Evolutionary conservation across 2,797 vertebrate species (phyloP), one percentile per base, ranked within the genome.

Genomic region (Gobionotothen gibberifrons): DNA sequence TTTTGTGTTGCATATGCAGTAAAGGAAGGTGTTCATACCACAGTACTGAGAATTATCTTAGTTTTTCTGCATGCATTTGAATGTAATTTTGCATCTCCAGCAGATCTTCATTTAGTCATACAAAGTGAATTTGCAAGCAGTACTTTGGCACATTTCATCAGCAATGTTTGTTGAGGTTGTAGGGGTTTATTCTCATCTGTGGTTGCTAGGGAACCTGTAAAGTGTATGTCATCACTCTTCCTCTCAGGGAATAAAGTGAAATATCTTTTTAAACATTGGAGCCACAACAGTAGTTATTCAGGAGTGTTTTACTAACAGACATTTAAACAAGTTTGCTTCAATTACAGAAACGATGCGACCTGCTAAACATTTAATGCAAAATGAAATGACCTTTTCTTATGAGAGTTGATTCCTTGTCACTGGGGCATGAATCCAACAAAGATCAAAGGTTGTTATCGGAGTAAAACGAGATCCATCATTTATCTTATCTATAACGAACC

Each of bases 191-290:
- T 90, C 76, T 87, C 74, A 82, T 86, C 83, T 76, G 54, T 71
- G 3, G 91, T 92, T 93, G 91, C 90, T 91, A 86, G 87, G 92
- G 82, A 90, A 90, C 88, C 73, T 80, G 53, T 79, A 68, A 83
- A 74, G 72, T 43, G 2, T 73, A 46, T 76, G 81, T 74, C 76
- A 68, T 78, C 67, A 51, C 29, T 66, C 62, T 79, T 39, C 44
- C 44, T 78, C 58, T 60, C 60, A 42, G 47, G 58, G 49, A 78
- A 55, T 66, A 32, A 86, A 79, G 55, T 69, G 15, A 78, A 78
- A 64, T 78, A 52, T 52, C 16, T 58, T 62, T 62, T 56, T 62
- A 55, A 68, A 73, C 56, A 58, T n/a, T n/a, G 7, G 13, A 49
- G 9, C 40, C 43, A 67, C 17, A 32, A 12, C 46, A 4, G 6